Evolutionary conservation across 2,113 vertebrate species (phyloP).

Genomic region (Tenebrosternarchus preto): DNA sequence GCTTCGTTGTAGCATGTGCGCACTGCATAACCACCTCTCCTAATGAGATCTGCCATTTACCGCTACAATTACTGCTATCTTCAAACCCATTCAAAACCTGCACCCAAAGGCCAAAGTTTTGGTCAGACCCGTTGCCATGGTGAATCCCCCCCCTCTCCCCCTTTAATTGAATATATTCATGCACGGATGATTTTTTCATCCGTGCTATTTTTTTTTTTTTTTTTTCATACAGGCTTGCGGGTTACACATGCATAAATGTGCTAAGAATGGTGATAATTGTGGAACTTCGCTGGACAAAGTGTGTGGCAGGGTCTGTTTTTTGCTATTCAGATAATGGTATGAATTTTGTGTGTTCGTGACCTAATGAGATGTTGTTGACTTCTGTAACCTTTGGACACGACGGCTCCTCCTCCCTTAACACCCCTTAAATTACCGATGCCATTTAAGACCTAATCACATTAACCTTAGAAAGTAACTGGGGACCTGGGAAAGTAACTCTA

Average conservation of each 20-base stretch:
- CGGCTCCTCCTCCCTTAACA: background rate
- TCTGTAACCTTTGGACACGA: constrained; percentile 31
- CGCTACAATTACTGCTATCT: constrained; percentile 57
- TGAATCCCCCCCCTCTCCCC: constrained; percentile 14
- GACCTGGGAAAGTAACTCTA: constrained; percentile 19
- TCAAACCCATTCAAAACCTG: constrained; percentile 50
- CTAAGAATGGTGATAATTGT: constrained; percentile 47
- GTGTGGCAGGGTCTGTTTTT: background rate
- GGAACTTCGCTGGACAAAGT: constrained; percentile 17
- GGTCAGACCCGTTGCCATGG: constrained; percentile 48
- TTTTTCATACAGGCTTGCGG: constrained; percentile 39
- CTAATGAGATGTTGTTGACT: constrained; percentile 11
- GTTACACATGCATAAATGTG: constrained; percentile 36
- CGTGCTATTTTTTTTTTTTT: too few species aligned
- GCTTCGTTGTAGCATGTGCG: constrained; percentile 71
- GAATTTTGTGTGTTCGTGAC: constrained; percentile 28
- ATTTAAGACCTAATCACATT: constrained; percentile 38
- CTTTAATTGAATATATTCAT: constrained; percentile 59
- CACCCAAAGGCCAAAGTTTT: constrained; percentile 59
- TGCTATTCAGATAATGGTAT: background rate
- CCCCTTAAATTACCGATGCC: constrained; percentile 25
- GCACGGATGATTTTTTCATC: constrained; percentile 16
- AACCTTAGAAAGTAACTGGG: constrained; percentile 36
- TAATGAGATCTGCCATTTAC: constrained; percentile 69
- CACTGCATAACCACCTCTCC: constrained; percentile 73